Conservation (phyloP, 2,888 invertebrate species). For the Shargacucullia verbasci region DNA sequence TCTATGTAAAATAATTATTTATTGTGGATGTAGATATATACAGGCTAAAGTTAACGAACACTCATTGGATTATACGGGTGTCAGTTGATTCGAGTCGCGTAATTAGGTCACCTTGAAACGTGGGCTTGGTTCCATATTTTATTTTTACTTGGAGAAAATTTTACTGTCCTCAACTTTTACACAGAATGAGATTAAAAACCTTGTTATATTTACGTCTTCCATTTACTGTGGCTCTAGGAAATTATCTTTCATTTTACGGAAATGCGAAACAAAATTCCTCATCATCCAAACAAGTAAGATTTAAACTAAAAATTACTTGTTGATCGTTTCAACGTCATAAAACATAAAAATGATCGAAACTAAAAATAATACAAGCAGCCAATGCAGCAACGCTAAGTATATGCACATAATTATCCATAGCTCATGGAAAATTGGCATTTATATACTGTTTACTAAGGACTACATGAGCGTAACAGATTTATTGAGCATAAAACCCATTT, state of each 20-base stretch:
- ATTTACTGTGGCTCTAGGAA: conserved; percentile 13
- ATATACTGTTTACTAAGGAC: conserved; percentile 20
- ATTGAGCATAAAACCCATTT: conserved; percentile 45
- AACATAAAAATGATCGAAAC: conserved; percentile 8
- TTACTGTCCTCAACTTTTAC: conserved; percentile 31
- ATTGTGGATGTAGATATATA: conserved; percentile 24
- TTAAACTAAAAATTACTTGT: conserved; percentile 11
- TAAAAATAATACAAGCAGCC: conserved; percentile 16
- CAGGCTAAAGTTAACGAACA: conserved; percentile 50
- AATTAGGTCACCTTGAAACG: conserved; percentile 62
- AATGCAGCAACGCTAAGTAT: conserved; percentile 31
- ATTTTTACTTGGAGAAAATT: conserved; percentile 41
- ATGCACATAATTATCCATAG: conserved; percentile 25
- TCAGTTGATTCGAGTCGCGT: conserved; percentile 59
- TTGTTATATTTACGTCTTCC: conserved; percentile 37
- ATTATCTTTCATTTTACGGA: conserved; percentile 13
- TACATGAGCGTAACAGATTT: conserved; percentile 38
- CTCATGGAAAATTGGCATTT: conserved; percentile 43
- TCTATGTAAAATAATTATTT: conserved; percentile 7
- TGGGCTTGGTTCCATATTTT: conserved; percentile 47
- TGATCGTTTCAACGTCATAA: neutral
- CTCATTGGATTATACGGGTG: conserved; percentile 60
- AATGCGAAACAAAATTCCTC: conserved; percentile 1
- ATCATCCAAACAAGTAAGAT: neutral
- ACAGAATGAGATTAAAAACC: conserved; percentile 37